Conservation (phyloP, 2,888 invertebrate species). For the Aradus depressus region DNA sequence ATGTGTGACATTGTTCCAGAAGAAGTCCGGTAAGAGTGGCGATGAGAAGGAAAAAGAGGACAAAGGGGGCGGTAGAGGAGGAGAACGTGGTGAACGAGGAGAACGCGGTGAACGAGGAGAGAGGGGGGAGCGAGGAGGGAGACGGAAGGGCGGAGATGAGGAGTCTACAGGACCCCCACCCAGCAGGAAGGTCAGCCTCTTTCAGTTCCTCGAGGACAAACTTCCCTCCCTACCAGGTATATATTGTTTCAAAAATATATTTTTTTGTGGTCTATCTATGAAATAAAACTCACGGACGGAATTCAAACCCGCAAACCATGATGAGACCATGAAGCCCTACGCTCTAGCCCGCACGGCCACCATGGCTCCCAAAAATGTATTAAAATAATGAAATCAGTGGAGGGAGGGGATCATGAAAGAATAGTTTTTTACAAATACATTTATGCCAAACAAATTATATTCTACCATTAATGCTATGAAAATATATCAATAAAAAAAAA, state of each 20-base stretch:
- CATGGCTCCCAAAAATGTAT: no score
- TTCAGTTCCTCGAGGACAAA: constrained; percentile 73
- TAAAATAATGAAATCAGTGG: no score
- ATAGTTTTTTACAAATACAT: no score
- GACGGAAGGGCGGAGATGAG: constrained; percentile 33
- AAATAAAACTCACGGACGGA: no score
- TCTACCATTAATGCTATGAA: no score
- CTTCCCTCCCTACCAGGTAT: constrained; percentile 40
- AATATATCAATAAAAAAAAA: no score
- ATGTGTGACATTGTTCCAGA: constrained; percentile 27
- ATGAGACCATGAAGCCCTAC: no score
- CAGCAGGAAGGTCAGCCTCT: constrained; percentile 65
- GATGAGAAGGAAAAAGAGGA: constrained; percentile 24
- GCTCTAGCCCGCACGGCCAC: no score
- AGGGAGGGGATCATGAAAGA: no score
- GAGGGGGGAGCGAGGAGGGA: constrained; percentile 25
- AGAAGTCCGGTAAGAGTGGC: constrained; percentile 22
- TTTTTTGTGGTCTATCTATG: no score
- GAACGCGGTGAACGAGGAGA: constrained; percentile 33
- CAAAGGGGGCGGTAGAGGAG: constrained; percentile 35
- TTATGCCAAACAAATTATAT: no score
- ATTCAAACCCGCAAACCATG: no score
- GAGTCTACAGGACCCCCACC: constrained; percentile 45
- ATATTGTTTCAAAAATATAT: not conserved
- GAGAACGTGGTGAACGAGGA: constrained; percentile 25